Conservation (phyloP, 1,140 invertebrate genomes). For the Hypsibius dujardini region DNA sequence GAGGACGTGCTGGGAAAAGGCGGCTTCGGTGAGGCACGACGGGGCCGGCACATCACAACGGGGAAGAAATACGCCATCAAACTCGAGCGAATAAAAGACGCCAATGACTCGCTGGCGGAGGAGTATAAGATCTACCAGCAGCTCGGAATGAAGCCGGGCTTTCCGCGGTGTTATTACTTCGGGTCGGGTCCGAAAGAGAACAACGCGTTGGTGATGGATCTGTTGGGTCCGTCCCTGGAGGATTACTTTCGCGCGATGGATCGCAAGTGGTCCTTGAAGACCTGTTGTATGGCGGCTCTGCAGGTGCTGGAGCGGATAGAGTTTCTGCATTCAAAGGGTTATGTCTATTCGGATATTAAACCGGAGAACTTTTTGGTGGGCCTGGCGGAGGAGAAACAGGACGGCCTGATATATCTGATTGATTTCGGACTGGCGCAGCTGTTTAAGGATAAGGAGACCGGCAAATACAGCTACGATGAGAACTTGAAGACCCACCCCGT, state of each 20-base stretch:
- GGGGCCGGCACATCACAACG: not conserved
- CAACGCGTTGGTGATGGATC: slow-evolving; percentile 5
- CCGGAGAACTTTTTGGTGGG: slow-evolving; percentile 22
- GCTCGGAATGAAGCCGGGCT: not conserved
- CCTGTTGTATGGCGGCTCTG: not conserved
- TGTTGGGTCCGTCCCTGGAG: slow-evolving; percentile 3
- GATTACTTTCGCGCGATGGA: slow-evolving; percentile 5
- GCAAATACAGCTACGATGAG: slow-evolving; percentile 6
- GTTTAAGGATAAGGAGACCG: slow-evolving; percentile 5
- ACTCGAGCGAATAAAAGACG: not conserved
- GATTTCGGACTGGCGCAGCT: slow-evolving; percentile 46
- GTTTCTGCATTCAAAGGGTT: slow-evolving; percentile 46
- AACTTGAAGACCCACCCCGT: slow-evolving; percentile 5
- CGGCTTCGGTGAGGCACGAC: not conserved
- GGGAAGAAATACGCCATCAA: slow-evolving; percentile 9
- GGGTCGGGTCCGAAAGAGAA: not conserved
- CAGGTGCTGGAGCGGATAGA: slow-evolving; percentile 38
- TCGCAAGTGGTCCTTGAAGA: not conserved
- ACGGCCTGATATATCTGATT: slow-evolving; percentile 36
- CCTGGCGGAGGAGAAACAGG: not conserved
- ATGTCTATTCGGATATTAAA: slow-evolving; percentile 37
- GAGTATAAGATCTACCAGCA: slow-evolving; percentile 1
- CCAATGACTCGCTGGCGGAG: not conserved
- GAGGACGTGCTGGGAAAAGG: slow-evolving; percentile 4
- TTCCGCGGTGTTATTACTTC: slow-evolving; percentile 4